A percentile compares a stretch with the other conserved stretches of the same genome.
phyloP scores from a whole-genome alignment of 2,113 vertebrate species.

The Coracopsis vasa region DNA sequence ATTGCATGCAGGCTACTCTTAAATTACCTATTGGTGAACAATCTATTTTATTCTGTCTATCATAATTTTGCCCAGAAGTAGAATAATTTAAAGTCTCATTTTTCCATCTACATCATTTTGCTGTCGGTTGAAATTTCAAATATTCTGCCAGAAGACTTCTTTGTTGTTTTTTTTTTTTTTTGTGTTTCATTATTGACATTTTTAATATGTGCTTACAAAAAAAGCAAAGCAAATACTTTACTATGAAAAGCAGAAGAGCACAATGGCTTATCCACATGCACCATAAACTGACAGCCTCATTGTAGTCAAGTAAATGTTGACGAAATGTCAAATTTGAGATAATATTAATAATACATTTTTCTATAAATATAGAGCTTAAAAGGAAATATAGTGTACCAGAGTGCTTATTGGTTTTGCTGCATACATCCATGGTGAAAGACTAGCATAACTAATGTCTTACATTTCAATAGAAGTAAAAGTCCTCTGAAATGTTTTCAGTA shows the following conservation, averaged over 20 bases:
- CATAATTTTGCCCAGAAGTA: slow-evolving; percentile 33
- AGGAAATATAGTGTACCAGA: neutral
- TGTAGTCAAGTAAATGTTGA: neutral
- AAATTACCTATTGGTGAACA: slow-evolving; percentile 41
- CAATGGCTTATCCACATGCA: neutral
- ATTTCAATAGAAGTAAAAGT: neutral
- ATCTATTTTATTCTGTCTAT: slow-evolving; percentile 2
- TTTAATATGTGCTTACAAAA: neutral
- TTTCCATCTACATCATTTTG: neutral
- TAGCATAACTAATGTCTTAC: neutral
- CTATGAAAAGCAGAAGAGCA: neutral
- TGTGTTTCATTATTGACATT: neutral
- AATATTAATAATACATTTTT: neutral
- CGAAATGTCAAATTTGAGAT: neutral
- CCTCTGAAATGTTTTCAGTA: neutral
- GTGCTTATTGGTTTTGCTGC: neutral
- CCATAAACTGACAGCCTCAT: neutral
- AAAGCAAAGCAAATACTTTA: neutral
- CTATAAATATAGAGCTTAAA: neutral
- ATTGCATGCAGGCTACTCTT: slow-evolving; percentile 28
- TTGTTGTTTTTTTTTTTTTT: neutral
- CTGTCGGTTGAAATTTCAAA: neutral
- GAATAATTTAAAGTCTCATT: slow-evolving; percentile 22
- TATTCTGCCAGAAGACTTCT: neutral
- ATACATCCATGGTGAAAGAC: neutral